Evolutionary conservation across 2,888 invertebrate species (phyloP).

Genomic region (Drosophila gaucha): DNA sequence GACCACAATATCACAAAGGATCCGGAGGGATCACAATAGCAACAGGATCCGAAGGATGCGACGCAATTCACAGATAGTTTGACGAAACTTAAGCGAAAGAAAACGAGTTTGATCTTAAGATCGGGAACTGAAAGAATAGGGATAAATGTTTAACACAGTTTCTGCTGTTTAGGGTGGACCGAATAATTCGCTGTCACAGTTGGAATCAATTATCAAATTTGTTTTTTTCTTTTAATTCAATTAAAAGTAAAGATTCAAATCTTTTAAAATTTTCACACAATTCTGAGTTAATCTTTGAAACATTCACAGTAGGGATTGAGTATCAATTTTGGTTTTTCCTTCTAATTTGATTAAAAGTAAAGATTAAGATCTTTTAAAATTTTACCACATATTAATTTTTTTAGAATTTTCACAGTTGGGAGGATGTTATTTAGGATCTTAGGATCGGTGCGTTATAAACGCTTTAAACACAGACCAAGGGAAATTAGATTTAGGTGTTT

Average conservation of each 20-base stretch:
- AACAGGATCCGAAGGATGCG: constrained; percentile 11
- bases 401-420: constrained; percentile 55
- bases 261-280: constrained; percentile 17
- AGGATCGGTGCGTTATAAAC: no score
- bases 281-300: constrained; percentile 5
- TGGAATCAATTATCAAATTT: constrained; percentile 27
- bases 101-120: constrained; percentile 29
- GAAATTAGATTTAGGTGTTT: constrained; percentile 2
- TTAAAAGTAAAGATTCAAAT: constrained; percentile 48
- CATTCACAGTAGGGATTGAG: constrained; percentile 46
- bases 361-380: constrained; percentile 31
- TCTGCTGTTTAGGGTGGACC: constrained; percentile 36
- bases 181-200: constrained; percentile 53
- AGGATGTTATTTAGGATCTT: no score
- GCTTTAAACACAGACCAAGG: no score
- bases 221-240: constrained; percentile 56
- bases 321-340: constrained; percentile 42
- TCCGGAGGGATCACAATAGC: constrained; percentile 5
- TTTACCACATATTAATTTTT: constrained; percentile 12
- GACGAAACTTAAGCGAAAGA: constrained; percentile 63
- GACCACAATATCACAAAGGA: constrained; percentile 8
- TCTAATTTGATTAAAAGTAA: constrained; percentile 63
- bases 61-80: constrained; percentile 67
- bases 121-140: constrained; percentile 6
- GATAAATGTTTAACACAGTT: constrained; percentile 50